Evolutionary conservation across 2,888 invertebrate genomes (phyloP).

Genomic region (Anthrax anthrax): DNA sequence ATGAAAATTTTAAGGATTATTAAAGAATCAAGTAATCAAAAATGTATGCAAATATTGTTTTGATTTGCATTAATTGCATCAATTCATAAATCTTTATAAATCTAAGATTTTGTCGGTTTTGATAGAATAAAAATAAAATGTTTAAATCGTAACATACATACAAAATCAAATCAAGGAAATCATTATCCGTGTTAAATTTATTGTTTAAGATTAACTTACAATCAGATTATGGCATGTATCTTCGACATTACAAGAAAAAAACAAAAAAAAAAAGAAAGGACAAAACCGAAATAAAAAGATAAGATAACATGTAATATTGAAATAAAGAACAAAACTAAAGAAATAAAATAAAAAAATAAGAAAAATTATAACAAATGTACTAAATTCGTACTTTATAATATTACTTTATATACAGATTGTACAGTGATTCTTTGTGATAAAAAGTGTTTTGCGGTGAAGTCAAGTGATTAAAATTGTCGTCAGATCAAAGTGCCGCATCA

Average conservation of each 20-base stretch:
- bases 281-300: too few species aligned
- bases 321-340: neutral
- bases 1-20: too few species aligned
- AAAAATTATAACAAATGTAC: neutral
- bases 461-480: constrained; percentile 9
- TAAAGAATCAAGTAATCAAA: too few species aligned
- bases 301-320: too few species aligned
- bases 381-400: too few species aligned
- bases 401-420: neutral
- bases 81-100: too few species aligned
- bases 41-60: too few species aligned
- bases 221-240: neutral
- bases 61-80: too few species aligned
- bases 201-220: neutral
- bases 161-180: neutral
- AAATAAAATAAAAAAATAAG: neutral
- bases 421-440: neutral
- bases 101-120: too few species aligned
- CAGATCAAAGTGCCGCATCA: constrained; percentile 8
- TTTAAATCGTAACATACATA: too few species aligned
- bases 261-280: neutral
- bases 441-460: constrained; percentile 6
- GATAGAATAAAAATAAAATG: too few species aligned
- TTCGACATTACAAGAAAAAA: neutral
- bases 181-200: neutral